Evolutionary conservation across 2,113 vertebrate species (phyloP).

Genomic region (Podarcis muralis): DNA sequence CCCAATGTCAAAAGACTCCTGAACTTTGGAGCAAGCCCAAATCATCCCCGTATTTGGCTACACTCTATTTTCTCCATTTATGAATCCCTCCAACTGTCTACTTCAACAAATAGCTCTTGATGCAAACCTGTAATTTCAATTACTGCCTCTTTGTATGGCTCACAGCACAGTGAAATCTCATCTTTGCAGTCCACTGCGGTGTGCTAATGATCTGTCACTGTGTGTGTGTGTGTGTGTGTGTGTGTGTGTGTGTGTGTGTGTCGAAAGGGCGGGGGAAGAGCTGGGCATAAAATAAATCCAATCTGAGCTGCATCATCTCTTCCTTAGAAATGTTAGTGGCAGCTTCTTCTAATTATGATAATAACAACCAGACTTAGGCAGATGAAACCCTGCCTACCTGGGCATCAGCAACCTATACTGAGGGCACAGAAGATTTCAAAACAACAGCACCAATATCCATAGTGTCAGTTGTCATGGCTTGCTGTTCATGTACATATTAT

Average conservation of each 20-base stretch:
- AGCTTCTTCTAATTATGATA: neutral
- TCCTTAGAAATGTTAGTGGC: neutral
- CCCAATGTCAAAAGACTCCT: neutral
- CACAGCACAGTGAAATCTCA: constrained; percentile 9
- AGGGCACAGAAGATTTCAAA: neutral
- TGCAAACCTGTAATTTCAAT: constrained; percentile 35
- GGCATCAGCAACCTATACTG: neutral
- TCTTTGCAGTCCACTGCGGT: constrained; percentile 24
- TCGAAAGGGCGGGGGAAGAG: neutral
- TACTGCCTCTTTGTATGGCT: constrained; percentile 16
- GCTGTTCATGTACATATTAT: neutral
- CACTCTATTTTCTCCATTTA: neutral
- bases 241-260: neutral
- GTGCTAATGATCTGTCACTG: constrained; percentile 18
- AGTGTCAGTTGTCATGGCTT: rapidly evolving
- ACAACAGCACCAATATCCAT: rapidly evolving
- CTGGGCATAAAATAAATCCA: neutral
- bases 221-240: neutral
- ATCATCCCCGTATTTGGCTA: neutral
- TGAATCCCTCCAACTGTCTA: no score
- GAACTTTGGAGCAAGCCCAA: neutral
- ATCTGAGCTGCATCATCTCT: neutral
- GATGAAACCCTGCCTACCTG: neutral
- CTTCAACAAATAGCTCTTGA: neutral
- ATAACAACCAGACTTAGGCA: neutral